Evolutionary conservation across 2,113 vertebrate genomes (phyloP), one percentile per base, ranked within the genome.

Genomic region (Corythornis madagascariensis): DNA sequence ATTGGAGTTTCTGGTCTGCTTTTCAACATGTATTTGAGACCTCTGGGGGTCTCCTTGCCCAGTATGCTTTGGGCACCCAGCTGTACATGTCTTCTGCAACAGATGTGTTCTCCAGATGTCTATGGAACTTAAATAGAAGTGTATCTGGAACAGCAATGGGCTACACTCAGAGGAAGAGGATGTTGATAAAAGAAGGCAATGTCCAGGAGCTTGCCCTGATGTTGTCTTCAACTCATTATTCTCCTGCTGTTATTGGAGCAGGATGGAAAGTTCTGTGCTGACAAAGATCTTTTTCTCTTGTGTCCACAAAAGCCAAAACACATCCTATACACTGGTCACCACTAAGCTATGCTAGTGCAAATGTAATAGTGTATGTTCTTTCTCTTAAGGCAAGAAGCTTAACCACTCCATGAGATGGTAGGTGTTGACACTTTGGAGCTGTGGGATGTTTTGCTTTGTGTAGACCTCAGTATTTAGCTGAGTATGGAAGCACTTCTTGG

Each of bases 51-150:
- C 48, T 40, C 20, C 15, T 40, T 43, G 52, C 24, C 72, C 5
- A 5, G 8, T 12, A 21, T 15, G 28, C 50, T 76, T 55, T 6
- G 8, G 81, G 25, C 24, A 38, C 42, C 19, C 90, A 96, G 81
- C 66, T 90, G 81, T 53, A 16, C 3, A 1, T 12, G 11, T 57
- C 84, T 50, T 70, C 71, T 78, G 52, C 56, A 86, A 5, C 94
- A 94, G 92, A 91, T 95, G 94, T 83, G 69, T 52, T 88, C 48
- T 85, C 29, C 96, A 95, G 91, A 85, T 95, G 89, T 88, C 48
- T 31, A 25, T 13, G 29, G 43, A 29, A 22, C 47, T 83, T 56
- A 53, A 72, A 56, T 2, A 65, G 38, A 53, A 75, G 17, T 13
- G 1, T 11, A 10, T 4, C n/a, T 10, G 7, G 71, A 74, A 60